These are phyloP conservation scores for Phenacoccus solenopsis DNA, from an alignment of 1,140 invertebrate genomes.

Conservation along the genomic window DNA sequence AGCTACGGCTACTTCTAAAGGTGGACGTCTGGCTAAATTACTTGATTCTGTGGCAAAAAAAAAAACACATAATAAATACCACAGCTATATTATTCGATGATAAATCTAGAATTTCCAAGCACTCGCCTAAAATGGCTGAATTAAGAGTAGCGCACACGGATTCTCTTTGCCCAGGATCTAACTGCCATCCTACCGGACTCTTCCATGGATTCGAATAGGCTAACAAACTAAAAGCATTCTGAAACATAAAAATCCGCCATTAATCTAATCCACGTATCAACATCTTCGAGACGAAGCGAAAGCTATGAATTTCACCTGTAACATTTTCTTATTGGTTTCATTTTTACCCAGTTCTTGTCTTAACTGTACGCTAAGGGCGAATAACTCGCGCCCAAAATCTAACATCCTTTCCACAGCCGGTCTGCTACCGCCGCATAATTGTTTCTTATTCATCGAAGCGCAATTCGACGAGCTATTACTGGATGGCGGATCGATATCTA, in stretches of 20 bases:
- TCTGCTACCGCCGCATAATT: conserved; percentile 59
- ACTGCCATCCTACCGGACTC: conserved; percentile 88
- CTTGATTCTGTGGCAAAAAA: conserved; percentile 56
- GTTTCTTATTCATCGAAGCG: conserved; percentile 38
- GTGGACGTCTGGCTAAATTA: conserved; percentile 74
- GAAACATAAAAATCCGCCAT: conserved; percentile 28
- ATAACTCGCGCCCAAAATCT: conserved; percentile 84
- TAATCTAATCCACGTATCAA: no score
- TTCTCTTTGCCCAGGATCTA: conserved; percentile 84
- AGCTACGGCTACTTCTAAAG: conserved; percentile 78
- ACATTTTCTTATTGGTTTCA: conserved; percentile 82
- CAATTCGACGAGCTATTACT: conserved; percentile 20
- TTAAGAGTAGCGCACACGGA: conserved; percentile 88
- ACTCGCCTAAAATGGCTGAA: conserved; percentile 84
- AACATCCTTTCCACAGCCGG: conserved; percentile 81
- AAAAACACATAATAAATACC: conserved; percentile 13
- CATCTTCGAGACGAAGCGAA: no score
- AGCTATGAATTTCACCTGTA: conserved; percentile 47
- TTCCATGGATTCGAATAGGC: conserved; percentile 96
- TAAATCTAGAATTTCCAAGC: background rate
- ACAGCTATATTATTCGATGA: background rate
- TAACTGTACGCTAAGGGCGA: conserved; percentile 76
- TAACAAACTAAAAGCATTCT: conserved; percentile 94
- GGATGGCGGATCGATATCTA: conserved; percentile 22
- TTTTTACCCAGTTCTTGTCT: conserved; percentile 68